A percentile compares a stretch with the other conserved stretches of the same genome.
phyloP scores from a whole-genome alignment of 2,797 vertebrate species.

The Platyrinchus mystaceus region DNA sequence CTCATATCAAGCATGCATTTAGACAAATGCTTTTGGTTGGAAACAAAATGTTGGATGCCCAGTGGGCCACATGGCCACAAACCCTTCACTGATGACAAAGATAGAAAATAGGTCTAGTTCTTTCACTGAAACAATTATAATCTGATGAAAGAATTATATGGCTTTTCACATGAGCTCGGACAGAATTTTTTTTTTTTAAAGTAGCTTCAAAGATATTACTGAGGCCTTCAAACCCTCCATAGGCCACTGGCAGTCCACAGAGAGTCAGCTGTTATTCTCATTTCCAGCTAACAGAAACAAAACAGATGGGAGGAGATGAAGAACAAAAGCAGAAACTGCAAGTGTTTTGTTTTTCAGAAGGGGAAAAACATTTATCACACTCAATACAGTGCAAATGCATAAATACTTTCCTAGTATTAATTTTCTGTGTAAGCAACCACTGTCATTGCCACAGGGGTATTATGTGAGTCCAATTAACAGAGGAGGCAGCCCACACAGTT shows the following conservation, averaged over 20 bases:
- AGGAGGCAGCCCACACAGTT: not conserved
- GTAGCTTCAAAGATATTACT: slow-evolving; percentile 12
- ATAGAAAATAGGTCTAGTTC: not conserved
- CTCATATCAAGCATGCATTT: not conserved
- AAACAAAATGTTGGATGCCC: not conserved
- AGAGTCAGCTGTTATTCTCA: slow-evolving; percentile 44
- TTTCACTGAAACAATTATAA: slow-evolving; percentile 7
- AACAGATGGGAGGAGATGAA: slow-evolving; percentile 41
- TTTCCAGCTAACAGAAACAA: slow-evolving; percentile 54
- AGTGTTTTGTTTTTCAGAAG: slow-evolving; percentile 56
- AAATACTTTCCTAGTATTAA: slow-evolving; percentile 57
- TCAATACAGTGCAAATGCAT: slow-evolving; percentile 24
- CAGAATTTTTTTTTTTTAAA: slow-evolving; percentile 26
- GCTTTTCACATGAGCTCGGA: slow-evolving; percentile 27
- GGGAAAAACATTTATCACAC: slow-evolving; percentile 50
- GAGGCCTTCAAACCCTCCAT: slow-evolving; percentile 25
- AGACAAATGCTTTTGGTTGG: not conserved
- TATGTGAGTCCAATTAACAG: not conserved
- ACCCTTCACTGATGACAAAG: not conserved
- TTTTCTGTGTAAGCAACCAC: slow-evolving; percentile 43
- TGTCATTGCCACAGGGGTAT: slow-evolving; percentile 25
- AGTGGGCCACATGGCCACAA: not conserved
- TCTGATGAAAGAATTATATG: slow-evolving; percentile 46
- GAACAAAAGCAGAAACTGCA: slow-evolving; percentile 57
- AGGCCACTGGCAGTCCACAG: slow-evolving; percentile 29